Evolutionary conservation across 2,888 invertebrate genomes (phyloP).

Genomic region (Xanthia icteritia): DNA sequence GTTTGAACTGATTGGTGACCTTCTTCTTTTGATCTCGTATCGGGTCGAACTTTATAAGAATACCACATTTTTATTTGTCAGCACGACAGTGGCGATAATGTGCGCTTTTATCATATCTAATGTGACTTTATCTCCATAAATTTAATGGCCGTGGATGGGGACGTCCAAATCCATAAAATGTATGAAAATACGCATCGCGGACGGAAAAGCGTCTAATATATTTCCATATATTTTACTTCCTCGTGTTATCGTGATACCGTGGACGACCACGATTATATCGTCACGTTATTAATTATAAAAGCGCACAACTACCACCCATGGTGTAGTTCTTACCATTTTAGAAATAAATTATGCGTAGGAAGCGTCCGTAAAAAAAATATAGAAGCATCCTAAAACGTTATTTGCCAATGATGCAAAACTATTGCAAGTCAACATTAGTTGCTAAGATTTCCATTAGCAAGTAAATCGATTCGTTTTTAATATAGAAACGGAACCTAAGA

Average conservation of each 20-base stretch:
- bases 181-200: no score
- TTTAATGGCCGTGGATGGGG: no score
- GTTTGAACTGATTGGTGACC: conserved; percentile 1
- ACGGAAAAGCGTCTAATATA: no score
- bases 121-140: no score
- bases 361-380: neutral
- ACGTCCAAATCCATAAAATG: no score
- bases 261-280: no score
- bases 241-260: no score
- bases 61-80: neutral
- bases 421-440: neutral
- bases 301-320: no score
- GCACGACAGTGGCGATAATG: neutral
- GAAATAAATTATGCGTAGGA: neutral
- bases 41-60: neutral
- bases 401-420: conserved; percentile 9
- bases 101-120: no score
- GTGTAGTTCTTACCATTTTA: neutral
- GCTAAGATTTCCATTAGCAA: conserved; percentile 20
- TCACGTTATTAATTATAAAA: no score
- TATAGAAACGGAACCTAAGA: conserved; percentile 25
- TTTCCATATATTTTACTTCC: no score
- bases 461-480: conserved; percentile 8
- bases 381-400: neutral
- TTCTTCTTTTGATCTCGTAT: neutral